phyloP scores from a whole-genome alignment of 2,797 vertebrate species.

The Smutsia temminckii region DNA sequence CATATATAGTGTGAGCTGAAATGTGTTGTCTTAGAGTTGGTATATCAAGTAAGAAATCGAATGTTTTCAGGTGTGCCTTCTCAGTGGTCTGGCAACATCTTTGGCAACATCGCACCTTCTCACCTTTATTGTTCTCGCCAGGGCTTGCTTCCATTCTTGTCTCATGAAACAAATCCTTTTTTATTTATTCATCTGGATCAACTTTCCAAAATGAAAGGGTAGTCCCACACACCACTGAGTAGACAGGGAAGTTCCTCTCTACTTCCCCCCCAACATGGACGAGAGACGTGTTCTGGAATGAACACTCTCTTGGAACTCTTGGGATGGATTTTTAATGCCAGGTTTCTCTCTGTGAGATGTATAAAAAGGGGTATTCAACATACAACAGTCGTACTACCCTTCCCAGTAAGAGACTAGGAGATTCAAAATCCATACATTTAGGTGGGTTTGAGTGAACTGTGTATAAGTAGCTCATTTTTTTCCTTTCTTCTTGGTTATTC shows the following conservation, averaged over 20 bases:
- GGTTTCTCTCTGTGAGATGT: not conserved
- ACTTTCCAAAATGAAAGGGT: not conserved
- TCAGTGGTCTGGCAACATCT: not conserved
- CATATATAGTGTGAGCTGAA: conserved; percentile 38
- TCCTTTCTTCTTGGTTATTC: not conserved
- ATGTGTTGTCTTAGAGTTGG: not conserved
- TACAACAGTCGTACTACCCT: not conserved
- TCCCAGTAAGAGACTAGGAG: not conserved
- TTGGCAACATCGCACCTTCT: conserved; percentile 60
- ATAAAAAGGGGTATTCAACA: not conserved
- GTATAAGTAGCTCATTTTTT: not conserved
- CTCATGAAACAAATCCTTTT: not conserved
- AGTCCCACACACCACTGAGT: not conserved
- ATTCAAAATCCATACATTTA: conserved; percentile 23
- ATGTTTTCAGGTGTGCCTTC: conserved; percentile 35
- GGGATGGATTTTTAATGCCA: not conserved
- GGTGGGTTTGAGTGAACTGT: not conserved
- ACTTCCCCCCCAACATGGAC: not conserved
- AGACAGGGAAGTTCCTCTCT: not conserved
- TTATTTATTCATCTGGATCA: not conserved
- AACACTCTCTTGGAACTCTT: not conserved
- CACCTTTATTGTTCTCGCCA: not conserved
- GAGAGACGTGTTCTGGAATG: not conserved
- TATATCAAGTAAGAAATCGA: conserved; percentile 1
- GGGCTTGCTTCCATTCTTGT: not conserved